phyloP scores from a whole-genome alignment of 2,113 vertebrate species.

The Crocuta crocuta region DNA sequence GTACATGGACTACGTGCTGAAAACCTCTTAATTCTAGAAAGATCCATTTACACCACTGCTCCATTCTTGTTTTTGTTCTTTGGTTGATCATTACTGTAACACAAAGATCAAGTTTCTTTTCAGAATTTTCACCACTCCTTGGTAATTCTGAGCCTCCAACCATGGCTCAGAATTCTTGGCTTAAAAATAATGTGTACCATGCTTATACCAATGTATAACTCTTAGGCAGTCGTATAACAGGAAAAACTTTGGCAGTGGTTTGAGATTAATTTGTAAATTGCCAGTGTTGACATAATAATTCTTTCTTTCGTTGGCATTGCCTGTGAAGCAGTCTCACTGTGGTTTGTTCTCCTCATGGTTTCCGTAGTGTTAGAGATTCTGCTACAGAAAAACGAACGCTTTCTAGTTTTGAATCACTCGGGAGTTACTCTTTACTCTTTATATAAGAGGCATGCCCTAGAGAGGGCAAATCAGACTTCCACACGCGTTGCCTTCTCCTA shows the following conservation, averaged over 20 bases:
- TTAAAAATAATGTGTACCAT: not conserved
- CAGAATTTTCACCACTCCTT: not conserved
- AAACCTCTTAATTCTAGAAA: not conserved
- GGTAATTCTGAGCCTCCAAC: not conserved
- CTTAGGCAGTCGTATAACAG: not conserved
- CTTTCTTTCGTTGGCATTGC: slow-evolving; percentile 28
- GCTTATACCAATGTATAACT: not conserved
- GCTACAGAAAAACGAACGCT: slow-evolving; percentile 21
- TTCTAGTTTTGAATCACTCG: slow-evolving; percentile 56
- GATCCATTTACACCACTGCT: not conserved
- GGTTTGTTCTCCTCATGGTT: slow-evolving; percentile 43
- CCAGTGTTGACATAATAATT: not conserved
- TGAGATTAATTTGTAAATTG: slow-evolving; percentile 59
- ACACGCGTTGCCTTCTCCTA: slow-evolving; percentile 36
- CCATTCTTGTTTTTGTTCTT: slow-evolving; percentile 13
- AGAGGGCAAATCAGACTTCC: slow-evolving; percentile 63
- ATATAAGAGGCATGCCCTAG: slow-evolving; percentile 54
- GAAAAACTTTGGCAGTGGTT: slow-evolving; percentile 35
- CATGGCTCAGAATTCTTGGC: not conserved
- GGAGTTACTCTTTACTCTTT: not conserved
- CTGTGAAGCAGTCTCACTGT: slow-evolving; percentile 47
- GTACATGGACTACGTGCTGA: not conserved
- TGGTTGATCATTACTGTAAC: not conserved
- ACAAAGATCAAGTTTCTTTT: slow-evolving; percentile 11
- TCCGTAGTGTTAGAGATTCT: slow-evolving; percentile 35